These are phyloP conservation scores for Cryptus viduatorius DNA, from an alignment of 2,888 invertebrate genomes.

Conservation along the genomic window DNA sequence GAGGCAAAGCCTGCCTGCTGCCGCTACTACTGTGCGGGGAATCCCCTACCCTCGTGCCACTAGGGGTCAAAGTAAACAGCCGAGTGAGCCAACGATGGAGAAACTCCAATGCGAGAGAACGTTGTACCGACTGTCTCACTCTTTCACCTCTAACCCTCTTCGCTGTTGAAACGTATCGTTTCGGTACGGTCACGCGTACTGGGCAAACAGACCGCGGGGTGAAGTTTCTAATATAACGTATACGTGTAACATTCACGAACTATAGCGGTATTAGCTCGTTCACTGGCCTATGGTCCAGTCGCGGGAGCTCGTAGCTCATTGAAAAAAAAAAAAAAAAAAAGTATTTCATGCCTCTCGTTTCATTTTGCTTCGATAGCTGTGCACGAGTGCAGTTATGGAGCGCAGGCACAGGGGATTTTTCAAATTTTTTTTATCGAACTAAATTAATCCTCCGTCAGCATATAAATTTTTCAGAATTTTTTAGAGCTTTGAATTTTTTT, in stretches of 20 bases:
- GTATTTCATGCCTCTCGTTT: neutral
- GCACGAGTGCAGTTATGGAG: neutral
- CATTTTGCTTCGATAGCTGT: neutral
- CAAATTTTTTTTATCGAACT: no score
- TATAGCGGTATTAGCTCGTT: neutral
- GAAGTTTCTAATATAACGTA: constrained; percentile 81
- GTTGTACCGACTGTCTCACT: constrained; percentile 19
- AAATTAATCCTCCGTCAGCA: no score
- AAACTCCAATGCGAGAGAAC: constrained; percentile 37
- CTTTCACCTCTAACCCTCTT: constrained; percentile 49
- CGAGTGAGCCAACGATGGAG: constrained; percentile 56
- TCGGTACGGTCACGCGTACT: constrained; percentile 81
- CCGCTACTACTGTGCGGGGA: constrained; percentile 41
- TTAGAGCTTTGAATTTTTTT: no score
- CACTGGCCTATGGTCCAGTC: neutral
- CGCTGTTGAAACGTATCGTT: constrained; percentile 80
- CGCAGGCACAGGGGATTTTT: neutral
- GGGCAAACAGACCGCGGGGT: constrained; percentile 80
- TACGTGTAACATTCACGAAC: neutral
- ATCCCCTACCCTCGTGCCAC: constrained; percentile 25
- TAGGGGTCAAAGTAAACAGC: constrained; percentile 80
- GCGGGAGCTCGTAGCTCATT: neutral
- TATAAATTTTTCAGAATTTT: neutral
- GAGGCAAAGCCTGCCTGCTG: constrained; percentile 69
- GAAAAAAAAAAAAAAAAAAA: neutral